Base-by-base conservation (phyloP, 2,888 invertebrate genomes). In the Amiota minor region DNA sequence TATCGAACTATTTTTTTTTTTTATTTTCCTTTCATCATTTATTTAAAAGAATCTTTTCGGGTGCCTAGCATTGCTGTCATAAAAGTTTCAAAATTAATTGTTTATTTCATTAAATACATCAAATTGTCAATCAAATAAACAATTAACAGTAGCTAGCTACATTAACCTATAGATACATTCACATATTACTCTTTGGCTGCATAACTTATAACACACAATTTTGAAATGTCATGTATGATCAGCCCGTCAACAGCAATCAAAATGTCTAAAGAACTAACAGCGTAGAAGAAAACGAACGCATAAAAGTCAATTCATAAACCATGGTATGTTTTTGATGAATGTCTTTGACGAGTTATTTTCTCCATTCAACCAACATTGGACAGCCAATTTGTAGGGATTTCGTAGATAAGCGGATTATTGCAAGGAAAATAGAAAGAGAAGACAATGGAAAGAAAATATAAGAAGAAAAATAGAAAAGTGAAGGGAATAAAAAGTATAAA, bases 301-400 rank as follows among this genome's bases (percentile, higher is more conserved):
- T 18, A 18, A 59, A 59, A 59, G 59, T 59, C 59, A 59, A 59
- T 11, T 59, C 59, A 59, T 59, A 20, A 16, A 16, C 23, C 45
- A 14, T 65, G 65, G 47, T 49, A 49, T 65, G n/a, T 65, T 47
- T 49, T 16, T 65, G 65, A 65, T 47, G 47, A 16, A 46, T 47
- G 46, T 47, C 65, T 47, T 16, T 47, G 65, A 65, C 46, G 47
- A 64, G 16, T 18, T 10, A 46, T 16, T 65, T 62, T 65, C 20
- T 62, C 45, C 16, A 20, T 62, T 62, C 45, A 62, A 45, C 35
- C 53, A 35, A 23, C 9, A 45, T 46, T 20, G 16, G 45, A 6
- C 80, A 81, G 81, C 85, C 83, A 83, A 83, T 86, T 86, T 83
- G 86, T 83, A 76, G 77, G 82, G 78, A 77, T 80, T 81, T 82